Base-by-base conservation (phyloP, 2,888 invertebrate species). In the Protophormia terraenovae region DNA sequence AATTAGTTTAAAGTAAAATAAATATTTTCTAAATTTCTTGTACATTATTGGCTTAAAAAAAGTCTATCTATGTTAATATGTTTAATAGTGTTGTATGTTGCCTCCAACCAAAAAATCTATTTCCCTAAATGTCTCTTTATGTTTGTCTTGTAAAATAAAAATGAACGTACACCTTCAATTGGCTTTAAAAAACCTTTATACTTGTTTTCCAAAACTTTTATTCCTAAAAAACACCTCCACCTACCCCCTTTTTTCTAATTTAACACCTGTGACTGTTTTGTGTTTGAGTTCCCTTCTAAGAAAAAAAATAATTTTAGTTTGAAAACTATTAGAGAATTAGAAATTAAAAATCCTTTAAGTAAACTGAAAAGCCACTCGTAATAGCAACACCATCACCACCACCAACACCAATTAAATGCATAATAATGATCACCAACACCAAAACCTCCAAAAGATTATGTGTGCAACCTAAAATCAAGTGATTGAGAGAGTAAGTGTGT, bases 341-440 rank as follows among this genome's bases (percentile, higher is more conserved):
- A n/a, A 14, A 32, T 24, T 72, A n/a, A 19, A 55, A 79, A 41
- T 32, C 45, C 19, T 10, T 50, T 22, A 62, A 64, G 10, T 22
- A n/a, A n/a, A 58, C 27, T 16, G 16, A 64, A 82, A 81, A 85
- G 84, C 84, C 84, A 85, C 84, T 85, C 84, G 84, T 85, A 85
- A 85, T 69, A 64, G 66, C 66, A 82, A 55, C 83, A 83, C 69
- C 62, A 76, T 71, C 78, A 78, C 66, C 41, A 83, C 62, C 64
- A 53, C 50, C 41, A 78, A 16, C 50, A 85, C 50, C 58, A 79
- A 45, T 58, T 16, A 73, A 47, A 16, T 72, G 12, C 12, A 35
- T 35, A 50, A 75, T 24, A 24, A 64, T 55, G 58, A 76, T 60
- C 58, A 76, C 50, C 19, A 72, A 16, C 38, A 71, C 67, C 29